These are phyloP conservation scores for Penaeus indicus DNA, from an alignment of 1,140 invertebrate genomes.

Conservation along the genomic window DNA sequence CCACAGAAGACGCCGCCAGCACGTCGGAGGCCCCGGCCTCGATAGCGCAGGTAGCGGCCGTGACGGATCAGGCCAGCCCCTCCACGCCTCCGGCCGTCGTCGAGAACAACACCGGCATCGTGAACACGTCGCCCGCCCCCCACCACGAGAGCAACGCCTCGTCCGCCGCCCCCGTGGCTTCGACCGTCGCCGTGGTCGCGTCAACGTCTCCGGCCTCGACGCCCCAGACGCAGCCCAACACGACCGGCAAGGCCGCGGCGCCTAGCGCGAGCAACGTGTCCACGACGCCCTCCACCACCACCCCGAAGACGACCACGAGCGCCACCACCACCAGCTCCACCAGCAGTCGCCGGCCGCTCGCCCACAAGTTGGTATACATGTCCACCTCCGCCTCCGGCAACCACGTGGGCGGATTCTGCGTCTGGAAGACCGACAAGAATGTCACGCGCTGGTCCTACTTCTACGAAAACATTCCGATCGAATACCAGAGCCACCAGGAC, in stretches of 20 bases:
- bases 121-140: slow-evolving; percentile 19
- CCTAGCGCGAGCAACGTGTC: slow-evolving; percentile 29
- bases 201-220: not conserved
- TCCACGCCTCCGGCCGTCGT: slow-evolving; percentile 19
- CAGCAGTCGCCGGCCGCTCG: slow-evolving; percentile 88
- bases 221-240: not conserved
- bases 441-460: slow-evolving; percentile 57
- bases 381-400: slow-evolving; percentile 54
- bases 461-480: slow-evolving; percentile 62
- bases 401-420: slow-evolving; percentile 58
- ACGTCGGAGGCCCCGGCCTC: slow-evolving; percentile 36
- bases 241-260: not conserved
- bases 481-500: slow-evolving; percentile 58
- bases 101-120: not conserved
- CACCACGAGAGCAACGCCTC: slow-evolving; percentile 8
- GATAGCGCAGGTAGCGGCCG: slow-evolving; percentile 13
- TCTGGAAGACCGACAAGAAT: slow-evolving; percentile 49
- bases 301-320: slow-evolving; percentile 95
- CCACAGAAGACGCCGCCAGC: slow-evolving; percentile 19
- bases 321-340: slow-evolving; percentile 90
- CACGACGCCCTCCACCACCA: slow-evolving; percentile 77
- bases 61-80: not conserved
- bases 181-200: not conserved
- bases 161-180: not conserved
- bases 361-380: slow-evolving; percentile 56